Evolutionary conservation across 2,797 vertebrate genomes (phyloP).

Genomic region (Capromys pilorides): DNA sequence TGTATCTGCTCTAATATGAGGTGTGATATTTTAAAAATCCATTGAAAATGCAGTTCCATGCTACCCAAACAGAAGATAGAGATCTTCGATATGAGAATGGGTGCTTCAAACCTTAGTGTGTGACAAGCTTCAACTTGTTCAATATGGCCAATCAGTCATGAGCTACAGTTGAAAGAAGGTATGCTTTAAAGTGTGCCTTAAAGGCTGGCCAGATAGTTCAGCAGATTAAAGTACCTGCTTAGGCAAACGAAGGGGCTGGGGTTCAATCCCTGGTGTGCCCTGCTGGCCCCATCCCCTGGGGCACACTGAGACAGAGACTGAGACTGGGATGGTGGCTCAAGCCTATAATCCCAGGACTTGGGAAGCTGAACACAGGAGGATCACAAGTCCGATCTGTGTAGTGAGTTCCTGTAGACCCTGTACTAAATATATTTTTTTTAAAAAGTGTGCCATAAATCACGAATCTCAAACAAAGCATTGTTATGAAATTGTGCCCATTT

Average conservation of each 20-base stretch:
- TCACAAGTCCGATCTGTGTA: no score
- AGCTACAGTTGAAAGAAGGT: not conserved
- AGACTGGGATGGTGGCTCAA: no score
- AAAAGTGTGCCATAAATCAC: not conserved
- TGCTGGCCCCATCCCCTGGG: no score
- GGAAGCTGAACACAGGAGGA: no score
- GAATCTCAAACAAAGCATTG: not conserved
- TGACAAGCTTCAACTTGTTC: not conserved
- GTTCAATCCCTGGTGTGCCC: no score
- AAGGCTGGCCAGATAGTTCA: no score
- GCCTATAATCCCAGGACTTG: no score
- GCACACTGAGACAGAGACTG: no score
- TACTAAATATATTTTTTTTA: no score
- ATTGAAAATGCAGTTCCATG: not conserved
- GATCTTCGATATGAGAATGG: not conserved
- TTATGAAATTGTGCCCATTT: not conserved
- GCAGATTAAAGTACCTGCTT: no score
- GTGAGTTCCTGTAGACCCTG: no score
- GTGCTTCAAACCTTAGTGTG: not conserved
- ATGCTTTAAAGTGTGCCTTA: not conserved
- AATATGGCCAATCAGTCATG: not conserved
- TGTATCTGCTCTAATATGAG: not conserved
- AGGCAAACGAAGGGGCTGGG: no score
- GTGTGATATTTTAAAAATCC: not conserved
- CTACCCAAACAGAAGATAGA: not conserved